phyloP scores from a whole-genome alignment of 2,113 vertebrate species.

The Oncorhynchus tshawytscha region DNA sequence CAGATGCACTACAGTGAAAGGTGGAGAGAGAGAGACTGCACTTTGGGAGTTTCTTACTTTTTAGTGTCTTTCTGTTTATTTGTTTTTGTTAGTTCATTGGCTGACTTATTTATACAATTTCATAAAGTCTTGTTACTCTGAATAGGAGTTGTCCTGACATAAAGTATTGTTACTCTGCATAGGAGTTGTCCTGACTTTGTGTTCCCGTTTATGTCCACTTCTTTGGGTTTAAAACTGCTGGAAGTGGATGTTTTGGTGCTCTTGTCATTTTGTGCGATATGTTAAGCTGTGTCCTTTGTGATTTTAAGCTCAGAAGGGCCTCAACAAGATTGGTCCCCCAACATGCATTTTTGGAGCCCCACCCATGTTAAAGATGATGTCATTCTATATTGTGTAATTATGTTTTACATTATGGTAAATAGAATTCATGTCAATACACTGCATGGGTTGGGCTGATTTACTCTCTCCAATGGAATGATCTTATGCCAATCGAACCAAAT shows the following conservation, averaged over 20 bases:
- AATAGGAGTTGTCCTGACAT: neutral
- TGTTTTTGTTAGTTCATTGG: conserved; percentile 54
- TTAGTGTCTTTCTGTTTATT: conserved; percentile 51
- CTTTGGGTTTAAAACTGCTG: conserved; percentile 14
- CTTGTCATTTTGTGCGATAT: neutral
- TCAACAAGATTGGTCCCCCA: conserved; percentile 20
- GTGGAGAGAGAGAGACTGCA: conserved; percentile 51
- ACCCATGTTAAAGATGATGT: conserved; percentile 57
- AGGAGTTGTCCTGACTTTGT: conserved; percentile 33
- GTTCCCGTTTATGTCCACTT: conserved; percentile 39
- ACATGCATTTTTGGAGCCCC: conserved; percentile 34
- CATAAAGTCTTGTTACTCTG: conserved; percentile 18
- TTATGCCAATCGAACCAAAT: conserved; percentile 52
- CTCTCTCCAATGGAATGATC: conserved; percentile 61
- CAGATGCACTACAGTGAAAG: conserved; percentile 23
- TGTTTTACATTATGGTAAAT: conserved; percentile 59
- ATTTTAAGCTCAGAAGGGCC: conserved; percentile 25
- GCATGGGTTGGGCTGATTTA: conserved; percentile 59
- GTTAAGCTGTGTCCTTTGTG: conserved; percentile 26
- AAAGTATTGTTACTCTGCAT: neutral
- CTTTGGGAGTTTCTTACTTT: conserved; percentile 58
- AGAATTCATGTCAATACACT: conserved; percentile 48
- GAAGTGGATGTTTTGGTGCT: conserved; percentile 39
- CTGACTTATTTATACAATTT: conserved; percentile 53
- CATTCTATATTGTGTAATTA: conserved; percentile 51